Evolutionary conservation across 2,797 vertebrate genomes (phyloP).

Genomic region (Acropternis orthonyx): DNA sequence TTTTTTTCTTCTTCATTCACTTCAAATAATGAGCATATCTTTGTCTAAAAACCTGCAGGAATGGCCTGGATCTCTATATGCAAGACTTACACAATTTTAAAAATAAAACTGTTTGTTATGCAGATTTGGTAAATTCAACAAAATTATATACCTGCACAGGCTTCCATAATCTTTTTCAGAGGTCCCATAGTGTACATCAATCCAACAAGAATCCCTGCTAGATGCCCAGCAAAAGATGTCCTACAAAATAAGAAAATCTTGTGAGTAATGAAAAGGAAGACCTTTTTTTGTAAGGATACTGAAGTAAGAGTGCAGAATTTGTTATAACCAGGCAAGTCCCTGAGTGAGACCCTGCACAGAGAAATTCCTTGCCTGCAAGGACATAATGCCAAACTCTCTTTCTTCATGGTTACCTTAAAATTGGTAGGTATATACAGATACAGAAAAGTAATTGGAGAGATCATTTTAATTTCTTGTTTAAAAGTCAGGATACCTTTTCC

Average conservation of each 20-base stretch:
- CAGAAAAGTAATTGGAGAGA: not conserved
- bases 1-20: not conserved
- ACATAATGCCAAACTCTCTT: not conserved
- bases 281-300: not conserved
- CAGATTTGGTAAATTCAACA: not conserved
- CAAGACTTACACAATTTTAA: not conserved
- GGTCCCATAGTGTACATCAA: slow-evolving; percentile 89
- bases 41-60: not conserved
- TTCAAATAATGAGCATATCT: not conserved
- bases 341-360: not conserved
- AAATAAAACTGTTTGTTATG: not conserved
- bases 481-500: not conserved
- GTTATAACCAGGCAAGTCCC: not conserved
- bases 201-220: slow-evolving; percentile 93
- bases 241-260: slow-evolving; percentile 68
- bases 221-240: slow-evolving; percentile 90
- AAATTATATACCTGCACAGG: slow-evolving; percentile 79
- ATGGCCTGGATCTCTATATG: not conserved
- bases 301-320: not conserved
- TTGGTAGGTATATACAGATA: not conserved
- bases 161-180: slow-evolving; percentile 83
- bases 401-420: not conserved
- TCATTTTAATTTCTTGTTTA: not conserved
- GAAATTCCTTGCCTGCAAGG: not conserved
- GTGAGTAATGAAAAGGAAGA: not conserved